A percentile compares a stretch with the other conserved stretches of the same genome.
Conservation (phyloP, 2,113 vertebrate genomes). For the Dasyprocta punctata region DNA sequence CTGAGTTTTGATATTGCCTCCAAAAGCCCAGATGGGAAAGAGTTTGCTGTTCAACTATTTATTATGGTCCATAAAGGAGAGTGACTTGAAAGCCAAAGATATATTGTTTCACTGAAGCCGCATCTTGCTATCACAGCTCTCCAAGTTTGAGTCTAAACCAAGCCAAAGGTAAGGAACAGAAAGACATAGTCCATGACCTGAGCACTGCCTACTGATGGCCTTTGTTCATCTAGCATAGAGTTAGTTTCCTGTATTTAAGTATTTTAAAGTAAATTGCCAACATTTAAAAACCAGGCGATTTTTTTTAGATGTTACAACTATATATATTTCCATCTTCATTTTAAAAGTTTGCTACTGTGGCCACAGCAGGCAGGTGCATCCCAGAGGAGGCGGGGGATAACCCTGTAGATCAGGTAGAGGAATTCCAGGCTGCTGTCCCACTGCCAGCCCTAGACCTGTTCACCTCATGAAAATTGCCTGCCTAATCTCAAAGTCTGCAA, state of each 20-base stretch:
- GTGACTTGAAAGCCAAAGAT: not conserved
- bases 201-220: not conserved
- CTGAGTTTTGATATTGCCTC: not conserved
- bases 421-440: not conserved
- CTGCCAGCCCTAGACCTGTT: not conserved
- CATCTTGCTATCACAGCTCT: not conserved
- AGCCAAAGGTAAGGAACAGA: not conserved
- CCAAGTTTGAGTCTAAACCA: not conserved
- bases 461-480: not conserved
- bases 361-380: not conserved
- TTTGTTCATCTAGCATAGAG: not conserved
- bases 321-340: not conserved
- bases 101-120: not conserved
- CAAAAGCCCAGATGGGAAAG: not conserved
- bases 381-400: not conserved
- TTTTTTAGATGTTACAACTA: not conserved
- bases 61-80: not conserved
- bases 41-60: not conserved
- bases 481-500: not conserved
- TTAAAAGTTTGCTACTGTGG: not conserved
- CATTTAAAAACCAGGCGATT: constrained; percentile 9
- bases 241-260: not conserved
- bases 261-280: not conserved
- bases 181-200: not conserved
- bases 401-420: not conserved